Evolutionary conservation across 2,888 invertebrate species (phyloP).

Genomic region (Thereva nobilitata): DNA sequence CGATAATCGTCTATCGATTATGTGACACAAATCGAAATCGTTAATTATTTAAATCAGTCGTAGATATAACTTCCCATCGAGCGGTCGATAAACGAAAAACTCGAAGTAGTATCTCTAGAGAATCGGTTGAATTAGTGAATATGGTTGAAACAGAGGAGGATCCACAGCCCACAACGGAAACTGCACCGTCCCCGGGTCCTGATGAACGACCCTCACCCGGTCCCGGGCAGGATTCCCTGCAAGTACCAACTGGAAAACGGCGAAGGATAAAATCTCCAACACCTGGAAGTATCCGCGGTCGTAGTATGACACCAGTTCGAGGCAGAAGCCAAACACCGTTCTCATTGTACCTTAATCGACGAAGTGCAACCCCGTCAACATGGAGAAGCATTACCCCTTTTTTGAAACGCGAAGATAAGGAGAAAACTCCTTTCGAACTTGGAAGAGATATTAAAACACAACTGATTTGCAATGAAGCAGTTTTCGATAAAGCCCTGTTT

Average conservation of each 20-base stretch:
- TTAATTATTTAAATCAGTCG: constrained; percentile 53
- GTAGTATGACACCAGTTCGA: constrained; percentile 57
- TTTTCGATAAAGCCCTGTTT: constrained; percentile 56
- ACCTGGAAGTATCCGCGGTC: constrained; percentile 55
- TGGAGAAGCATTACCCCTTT: constrained; percentile 59
- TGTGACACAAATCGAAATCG: constrained; percentile 15
- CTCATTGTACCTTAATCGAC: constrained; percentile 53
- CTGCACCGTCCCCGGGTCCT: constrained; percentile 45
- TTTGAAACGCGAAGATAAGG: constrained; percentile 56
- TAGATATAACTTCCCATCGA: constrained; percentile 57
- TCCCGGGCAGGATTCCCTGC: constrained; percentile 52
- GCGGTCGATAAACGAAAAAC: constrained; percentile 53
- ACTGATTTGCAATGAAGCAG: constrained; percentile 56
- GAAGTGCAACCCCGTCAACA: constrained; percentile 57
- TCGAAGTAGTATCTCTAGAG: constrained; percentile 46
- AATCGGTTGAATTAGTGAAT: constrained; percentile 40
- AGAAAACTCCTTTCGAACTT: constrained; percentile 58
- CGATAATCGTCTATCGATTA: constrained; percentile 24
- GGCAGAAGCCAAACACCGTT: constrained; percentile 58
- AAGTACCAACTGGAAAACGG: constrained; percentile 54
- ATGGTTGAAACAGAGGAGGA: constrained; percentile 58
- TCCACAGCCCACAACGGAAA: constrained; percentile 51
- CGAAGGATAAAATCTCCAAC: constrained; percentile 57
- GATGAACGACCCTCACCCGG: constrained; percentile 48
- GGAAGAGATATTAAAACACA: constrained; percentile 54